Conservation (phyloP, 1,140 invertebrate genomes). For the Amphibalanus amphitrite region DNA sequence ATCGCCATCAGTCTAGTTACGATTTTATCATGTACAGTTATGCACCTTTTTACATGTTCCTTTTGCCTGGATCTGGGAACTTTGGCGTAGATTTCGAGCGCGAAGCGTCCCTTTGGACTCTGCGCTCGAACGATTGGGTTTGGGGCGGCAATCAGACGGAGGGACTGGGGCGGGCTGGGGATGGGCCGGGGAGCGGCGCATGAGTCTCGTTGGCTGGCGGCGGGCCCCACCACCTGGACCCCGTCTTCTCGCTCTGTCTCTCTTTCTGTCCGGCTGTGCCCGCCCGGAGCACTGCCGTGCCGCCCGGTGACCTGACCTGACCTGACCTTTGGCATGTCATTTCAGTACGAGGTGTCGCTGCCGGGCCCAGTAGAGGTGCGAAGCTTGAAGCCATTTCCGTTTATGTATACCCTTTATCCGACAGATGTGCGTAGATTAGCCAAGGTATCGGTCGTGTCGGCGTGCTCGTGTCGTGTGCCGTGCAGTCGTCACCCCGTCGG, state of each 20-base stretch:
- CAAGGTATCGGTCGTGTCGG: not conserved
- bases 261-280: not conserved
- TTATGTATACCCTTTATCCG: conserved; percentile 1
- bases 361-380: not conserved
- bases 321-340: not conserved
- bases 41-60: no score
- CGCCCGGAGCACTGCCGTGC: not conserved
- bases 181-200: not conserved
- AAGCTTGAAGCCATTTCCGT: conserved; percentile 1
- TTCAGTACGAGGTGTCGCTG: not conserved
- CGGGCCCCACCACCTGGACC: no score
- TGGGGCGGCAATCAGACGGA: no score
- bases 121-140: no score
- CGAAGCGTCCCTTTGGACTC: no score
- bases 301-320: conserved; percentile 8
- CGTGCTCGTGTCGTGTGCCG: not conserved
- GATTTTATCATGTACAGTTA: no score
- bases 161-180: no score
- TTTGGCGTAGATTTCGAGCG: no score
- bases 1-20: no score
- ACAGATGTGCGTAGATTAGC: conserved; percentile 1
- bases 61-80: no score
- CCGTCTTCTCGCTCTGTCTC: not conserved
- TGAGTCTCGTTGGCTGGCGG: not conserved
- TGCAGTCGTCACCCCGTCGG: not conserved